These are phyloP conservation scores for Probaryconus sp. DNA, from an alignment of 1,140 invertebrate genomes.

Conservation along the genomic window DNA sequence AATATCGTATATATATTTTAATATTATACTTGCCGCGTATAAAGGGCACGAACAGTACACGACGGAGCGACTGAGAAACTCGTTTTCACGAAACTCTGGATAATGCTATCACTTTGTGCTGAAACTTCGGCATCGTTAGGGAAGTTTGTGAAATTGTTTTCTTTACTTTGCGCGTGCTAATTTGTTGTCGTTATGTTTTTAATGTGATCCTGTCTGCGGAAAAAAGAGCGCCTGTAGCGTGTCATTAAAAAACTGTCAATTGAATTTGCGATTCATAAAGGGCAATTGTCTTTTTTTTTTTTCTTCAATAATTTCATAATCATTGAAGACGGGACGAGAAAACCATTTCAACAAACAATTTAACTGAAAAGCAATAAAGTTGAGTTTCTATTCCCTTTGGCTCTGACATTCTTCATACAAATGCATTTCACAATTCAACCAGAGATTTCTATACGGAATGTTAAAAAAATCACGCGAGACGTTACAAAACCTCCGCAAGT, in stretches of 20 bases:
- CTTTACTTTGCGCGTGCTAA: slow-evolving; percentile 54
- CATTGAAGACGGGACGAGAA: too few species aligned
- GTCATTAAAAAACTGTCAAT: slow-evolving; percentile 13
- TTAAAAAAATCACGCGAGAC: too few species aligned
- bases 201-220: slow-evolving; percentile 26
- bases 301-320: too few species aligned
- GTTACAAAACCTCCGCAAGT: background rate
- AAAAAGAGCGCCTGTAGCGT: slow-evolving; percentile 15
- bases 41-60: slow-evolving; percentile 20
- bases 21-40: slow-evolving; percentile 41
- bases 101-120: slow-evolving; percentile 57
- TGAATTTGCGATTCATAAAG: background rate
- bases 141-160: slow-evolving; percentile 58
- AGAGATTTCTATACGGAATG: too few species aligned
- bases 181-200: slow-evolving; percentile 57
- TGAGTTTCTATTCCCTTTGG: too few species aligned
- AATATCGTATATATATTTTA: slow-evolving; percentile 41
- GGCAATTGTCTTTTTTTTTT: background rate
- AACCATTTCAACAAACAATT: too few species aligned
- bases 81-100: slow-evolving; percentile 51
- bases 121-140: slow-evolving; percentile 53
- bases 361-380: too few species aligned
- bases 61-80: slow-evolving; percentile 49
- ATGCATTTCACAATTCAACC: too few species aligned
- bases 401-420: too few species aligned